Evolutionary conservation across 2,797 vertebrate species (phyloP), one percentile per base, ranked within the genome.

Genomic region (Takifugu ocellatus): DNA sequence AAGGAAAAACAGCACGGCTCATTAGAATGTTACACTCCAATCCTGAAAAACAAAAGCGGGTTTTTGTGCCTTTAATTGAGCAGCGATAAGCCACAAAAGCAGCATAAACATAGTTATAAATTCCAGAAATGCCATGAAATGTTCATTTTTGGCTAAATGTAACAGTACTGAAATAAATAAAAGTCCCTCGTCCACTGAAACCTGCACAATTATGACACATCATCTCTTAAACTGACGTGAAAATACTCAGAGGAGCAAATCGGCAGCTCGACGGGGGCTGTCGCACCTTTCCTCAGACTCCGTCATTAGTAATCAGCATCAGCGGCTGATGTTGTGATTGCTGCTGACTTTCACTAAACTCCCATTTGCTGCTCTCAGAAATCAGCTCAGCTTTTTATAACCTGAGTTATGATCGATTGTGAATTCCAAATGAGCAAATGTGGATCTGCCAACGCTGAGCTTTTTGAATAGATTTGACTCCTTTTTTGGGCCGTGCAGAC

Each of bases 381-480:
- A 9, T 33, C 31, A 33, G 6, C 31, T 33, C 31, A 2, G 31
- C 5, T 33, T 33, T 33, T 33, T 33, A 5, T 5, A 9, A 11
- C 27, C 54, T 33, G 26, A 3, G 1, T 17, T 56, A 27, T 21
- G 49, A 59, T 60, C 63, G 51, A 50, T 31, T 42, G 24, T 26
- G 17, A 51, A 58, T 33, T 58, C 33, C 54, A 69, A 75, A 65
- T 59, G 3, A 3, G 27, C 17, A 57, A 25, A 14, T 3, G 12
- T 49, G 45, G 33, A 49, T 49, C 2, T 68, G 49, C 47, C 43
- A 16, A 42, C 36, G 25, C 49, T 44, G 14, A 31, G 56, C 52
- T 49, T 59, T 62, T 25, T 55, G 56, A 45, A 53, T 64, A 54
- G 25, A 47, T 75, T 49, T 52, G 2, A 36, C 3, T 1, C n/a